These are phyloP conservation scores for Rafetus swinhoei DNA, from an alignment of 2,113 vertebrate genomes.

Conservation along the genomic window DNA sequence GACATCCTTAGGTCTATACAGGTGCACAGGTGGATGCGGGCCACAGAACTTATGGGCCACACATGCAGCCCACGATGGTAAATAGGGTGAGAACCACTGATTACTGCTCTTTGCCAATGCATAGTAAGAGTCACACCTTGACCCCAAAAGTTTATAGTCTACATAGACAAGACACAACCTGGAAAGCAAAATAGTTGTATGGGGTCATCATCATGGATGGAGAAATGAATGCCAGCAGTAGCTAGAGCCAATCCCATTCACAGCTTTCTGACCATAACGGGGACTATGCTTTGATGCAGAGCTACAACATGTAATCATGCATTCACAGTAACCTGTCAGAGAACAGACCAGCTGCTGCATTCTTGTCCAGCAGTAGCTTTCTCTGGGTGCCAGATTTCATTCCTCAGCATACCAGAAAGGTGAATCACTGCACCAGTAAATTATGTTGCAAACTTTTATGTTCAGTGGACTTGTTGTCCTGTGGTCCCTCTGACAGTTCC, in stretches of 20 bases:
- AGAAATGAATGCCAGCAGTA: not conserved
- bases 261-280: not conserved
- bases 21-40: too few species aligned
- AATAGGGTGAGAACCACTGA: too few species aligned
- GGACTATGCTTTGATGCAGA: not conserved
- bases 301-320: rapidly evolving
- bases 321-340: not conserved
- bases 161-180: not conserved
- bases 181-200: not conserved
- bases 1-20: too few species aligned
- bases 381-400: not conserved
- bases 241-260: not conserved
- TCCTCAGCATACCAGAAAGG: not conserved
- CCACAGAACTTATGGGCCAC: too few species aligned
- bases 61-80: too few species aligned
- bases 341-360: not conserved
- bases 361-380: not conserved
- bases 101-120: not conserved
- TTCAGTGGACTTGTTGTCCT: not conserved
- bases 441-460: not conserved
- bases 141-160: rapidly evolving
- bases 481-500: not conserved
- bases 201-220: not conserved
- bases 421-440: not conserved
- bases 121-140: not conserved